These are phyloP conservation scores for Numenius phaeopus DNA, from an alignment of 2,797 vertebrate species.

Conservation along the genomic window DNA sequence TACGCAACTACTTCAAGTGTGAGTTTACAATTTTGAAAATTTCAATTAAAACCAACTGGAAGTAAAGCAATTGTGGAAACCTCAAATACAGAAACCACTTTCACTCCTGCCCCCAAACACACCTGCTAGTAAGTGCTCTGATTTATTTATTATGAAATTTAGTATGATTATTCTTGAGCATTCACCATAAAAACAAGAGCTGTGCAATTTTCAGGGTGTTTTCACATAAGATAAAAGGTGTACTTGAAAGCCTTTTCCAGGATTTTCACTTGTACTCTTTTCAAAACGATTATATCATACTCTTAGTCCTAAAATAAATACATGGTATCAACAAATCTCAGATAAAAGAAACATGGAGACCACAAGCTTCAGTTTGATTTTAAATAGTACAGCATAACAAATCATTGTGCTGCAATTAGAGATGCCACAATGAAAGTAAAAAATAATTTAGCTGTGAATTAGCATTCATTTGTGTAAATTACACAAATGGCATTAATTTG, in stretches of 20 bases:
- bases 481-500: background rate
- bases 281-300: background rate
- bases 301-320: background rate
- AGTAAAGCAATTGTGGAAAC: background rate
- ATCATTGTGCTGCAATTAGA: background rate
- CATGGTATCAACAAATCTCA: background rate
- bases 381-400: background rate
- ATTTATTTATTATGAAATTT: background rate
- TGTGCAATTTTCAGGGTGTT: background rate
- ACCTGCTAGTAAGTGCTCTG: background rate
- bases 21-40: background rate
- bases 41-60: background rate
- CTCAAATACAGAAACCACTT: background rate
- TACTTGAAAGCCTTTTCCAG: background rate
- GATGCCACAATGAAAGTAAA: background rate
- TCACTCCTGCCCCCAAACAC: background rate
- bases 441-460: background rate
- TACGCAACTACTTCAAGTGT: background rate
- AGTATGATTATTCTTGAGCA: background rate
- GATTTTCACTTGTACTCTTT: background rate
- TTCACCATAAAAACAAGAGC: background rate
- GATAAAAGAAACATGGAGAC: background rate
- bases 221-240: background rate
- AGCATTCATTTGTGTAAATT: background rate
- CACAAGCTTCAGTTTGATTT: background rate